phyloP scores from a whole-genome alignment of 2,888 invertebrate genomes.

The Cecidostiba fungosa region DNA sequence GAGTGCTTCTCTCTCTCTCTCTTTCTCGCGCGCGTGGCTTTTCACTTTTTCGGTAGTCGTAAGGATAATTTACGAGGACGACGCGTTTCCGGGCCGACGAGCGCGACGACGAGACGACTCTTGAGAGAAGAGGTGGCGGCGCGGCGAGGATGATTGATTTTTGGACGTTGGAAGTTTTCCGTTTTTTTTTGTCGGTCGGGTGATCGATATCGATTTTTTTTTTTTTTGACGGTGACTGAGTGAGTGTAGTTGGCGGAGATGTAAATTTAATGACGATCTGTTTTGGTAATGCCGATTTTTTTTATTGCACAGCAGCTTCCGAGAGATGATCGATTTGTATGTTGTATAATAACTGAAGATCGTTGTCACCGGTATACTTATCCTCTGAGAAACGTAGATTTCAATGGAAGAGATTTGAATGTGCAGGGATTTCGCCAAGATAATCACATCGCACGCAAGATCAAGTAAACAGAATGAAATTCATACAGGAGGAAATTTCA shows the following conservation, averaged over 20 bases:
- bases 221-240: background rate
- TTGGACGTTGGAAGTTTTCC: background rate
- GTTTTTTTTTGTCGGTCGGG: background rate
- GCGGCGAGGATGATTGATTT: constrained; percentile 38
- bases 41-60: constrained; percentile 18
- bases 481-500: background rate
- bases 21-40: background rate
- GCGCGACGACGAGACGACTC: constrained; percentile 3
- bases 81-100: constrained; percentile 15
- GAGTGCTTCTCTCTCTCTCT: background rate
- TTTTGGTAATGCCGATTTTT: background rate
- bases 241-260: background rate
- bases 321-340: background rate
- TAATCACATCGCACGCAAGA: background rate
- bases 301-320: background rate
- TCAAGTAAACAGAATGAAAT: constrained; percentile 13
- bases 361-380: background rate
- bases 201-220: background rate
- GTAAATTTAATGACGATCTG: background rate
- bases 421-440: background rate
- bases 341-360: background rate
- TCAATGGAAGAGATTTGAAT: background rate
- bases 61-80: constrained; percentile 38
- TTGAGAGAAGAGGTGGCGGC: background rate
- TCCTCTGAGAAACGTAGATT: background rate